Base-by-base conservation (phyloP, 2,797 vertebrate species). In the Adrianichthys oophorus region DNA sequence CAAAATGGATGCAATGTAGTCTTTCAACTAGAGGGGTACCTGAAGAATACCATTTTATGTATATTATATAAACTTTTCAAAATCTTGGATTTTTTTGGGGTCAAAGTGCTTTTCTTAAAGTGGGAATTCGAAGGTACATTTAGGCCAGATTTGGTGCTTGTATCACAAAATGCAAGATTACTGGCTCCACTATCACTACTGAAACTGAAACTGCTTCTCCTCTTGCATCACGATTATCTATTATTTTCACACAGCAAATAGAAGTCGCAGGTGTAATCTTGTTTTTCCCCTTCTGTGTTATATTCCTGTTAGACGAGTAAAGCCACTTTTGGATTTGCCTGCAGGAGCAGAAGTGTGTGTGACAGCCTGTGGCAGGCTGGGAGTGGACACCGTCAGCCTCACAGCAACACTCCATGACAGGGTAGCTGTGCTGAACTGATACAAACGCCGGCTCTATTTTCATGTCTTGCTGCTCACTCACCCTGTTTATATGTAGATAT, bases 231-330 rank as follows among this genome's bases (percentile, higher is more conserved):
- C 52, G 18, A 42, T 51, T 56, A 26, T 61, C 57, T 57, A 37
- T 58, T 45, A 64, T 40, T 61, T 51, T 59, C 52, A 56, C 16
- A 26, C 32, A 41, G 26, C 50, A 65, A 84, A 80, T 77, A 63
- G 82, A 84, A 69, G 77, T 68, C 55, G 74, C 65, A 59, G 70
- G 68, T 23, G 44, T 78, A 78, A 80, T 74, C 68, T 56, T 17
- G 56, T 72, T 77, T 72, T 77, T 72, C 56, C 63, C 64, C 62
- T 65, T 54, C 60, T 50, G 66, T 63, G 32, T 48, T 56, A 79
- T 71, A 78, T 79, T 83, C 73, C 61, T 72, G 84, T 84, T 76
- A 46, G 71, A 70, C 66, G 79, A 85, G 78, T 84, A 74, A 79
- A 76, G 75, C 63, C 58, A 68, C 80, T 65, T 70, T 60, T 48